Conservation (phyloP, 2,797 vertebrate species). For the Sebastolobus altivelis region DNA sequence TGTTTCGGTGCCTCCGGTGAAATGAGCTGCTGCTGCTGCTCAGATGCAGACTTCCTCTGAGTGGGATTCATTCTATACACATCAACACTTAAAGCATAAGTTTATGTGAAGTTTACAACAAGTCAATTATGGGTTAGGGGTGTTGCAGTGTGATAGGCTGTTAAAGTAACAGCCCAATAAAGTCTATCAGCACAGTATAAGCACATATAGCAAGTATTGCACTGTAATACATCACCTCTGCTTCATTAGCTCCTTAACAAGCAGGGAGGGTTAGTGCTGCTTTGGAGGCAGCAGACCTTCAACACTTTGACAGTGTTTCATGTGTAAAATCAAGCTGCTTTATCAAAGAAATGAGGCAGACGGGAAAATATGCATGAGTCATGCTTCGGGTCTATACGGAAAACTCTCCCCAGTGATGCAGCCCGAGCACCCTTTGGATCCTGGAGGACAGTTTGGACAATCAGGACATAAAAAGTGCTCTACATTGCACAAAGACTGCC, state of each 20-base stretch:
- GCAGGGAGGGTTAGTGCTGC: neutral
- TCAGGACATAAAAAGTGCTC: neutral
- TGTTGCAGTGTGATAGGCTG: conserved; percentile 19
- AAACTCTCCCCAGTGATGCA: conserved; percentile 19
- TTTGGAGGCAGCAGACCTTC: conserved; percentile 15
- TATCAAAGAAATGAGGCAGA: conserved; percentile 11
- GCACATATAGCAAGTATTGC: conserved; percentile 40
- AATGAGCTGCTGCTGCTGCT: conserved; percentile 35
- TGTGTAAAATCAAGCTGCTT: neutral
- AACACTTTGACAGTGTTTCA: conserved; percentile 4
- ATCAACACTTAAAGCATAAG: conserved; percentile 32
- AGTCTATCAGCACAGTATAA: conserved; percentile 29
- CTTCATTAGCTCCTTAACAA: conserved; percentile 50
- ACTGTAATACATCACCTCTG: conserved; percentile 39
- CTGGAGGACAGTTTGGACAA: neutral
- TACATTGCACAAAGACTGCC: neutral
- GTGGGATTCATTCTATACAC: neutral
- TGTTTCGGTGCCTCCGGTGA: conserved; percentile 43
- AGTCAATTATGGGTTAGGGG: conserved; percentile 44
- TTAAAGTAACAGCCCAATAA: conserved; percentile 65
- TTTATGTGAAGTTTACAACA: conserved; percentile 62
- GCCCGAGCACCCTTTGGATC: neutral
- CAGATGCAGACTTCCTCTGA: conserved; percentile 12
- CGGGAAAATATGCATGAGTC: conserved; percentile 48
- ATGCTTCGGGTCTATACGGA: conserved; percentile 1